Base-by-base conservation (phyloP, 2,113 vertebrate genomes). In the Potamarius usumacintae region DNA sequence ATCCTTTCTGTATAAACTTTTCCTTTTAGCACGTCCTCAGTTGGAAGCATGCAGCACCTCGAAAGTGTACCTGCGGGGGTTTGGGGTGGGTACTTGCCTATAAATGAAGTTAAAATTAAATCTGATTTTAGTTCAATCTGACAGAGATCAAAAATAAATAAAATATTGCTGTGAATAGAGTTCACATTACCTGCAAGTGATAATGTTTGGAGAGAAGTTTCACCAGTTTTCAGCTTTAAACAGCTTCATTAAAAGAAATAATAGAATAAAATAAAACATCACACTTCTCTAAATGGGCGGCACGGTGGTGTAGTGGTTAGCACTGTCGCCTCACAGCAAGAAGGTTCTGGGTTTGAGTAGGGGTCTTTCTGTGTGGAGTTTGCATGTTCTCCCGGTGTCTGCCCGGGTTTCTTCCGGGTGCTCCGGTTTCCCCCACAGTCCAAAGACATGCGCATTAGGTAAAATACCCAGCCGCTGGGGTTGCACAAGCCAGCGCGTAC, bases 31-130 rank as follows among this genome's bases (percentile, higher is more conserved):
- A 34, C 17, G 15, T 78, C 74, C 52, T 79, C 52, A 27, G 12
- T 79, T 79, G 17, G 52, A 79, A 55, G 7, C 7, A 12, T 60
- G 79, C 9, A 0, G 18, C 79, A 60, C 79, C 55, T 81, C 4
- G 2, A 42, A 81, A 4, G 9, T 60, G 17, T 18, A 42, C 53
- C 53, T 3, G 2, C 53, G 77, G 53, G 52, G 77, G 14, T 79
- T 57, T 57, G 52, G 12, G 53, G n/a, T 58, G 77, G 8, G 15
- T 20, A 57, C 14, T 57, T 30, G 14, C 57, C 52, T 80, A 80
- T 79, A 79, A 79, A 79, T 55, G 30, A 55, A 27, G 6, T 52
- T 80, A 34, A 58, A 80, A 80, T 58, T 80, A 20, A 79, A 80
- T 58, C n/a, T 18, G 78, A 80, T 20, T 58, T 34, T 4, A 11